These are phyloP conservation scores for Ophraella communa DNA, from an alignment of 2,888 invertebrate genomes.

Conservation along the genomic window DNA sequence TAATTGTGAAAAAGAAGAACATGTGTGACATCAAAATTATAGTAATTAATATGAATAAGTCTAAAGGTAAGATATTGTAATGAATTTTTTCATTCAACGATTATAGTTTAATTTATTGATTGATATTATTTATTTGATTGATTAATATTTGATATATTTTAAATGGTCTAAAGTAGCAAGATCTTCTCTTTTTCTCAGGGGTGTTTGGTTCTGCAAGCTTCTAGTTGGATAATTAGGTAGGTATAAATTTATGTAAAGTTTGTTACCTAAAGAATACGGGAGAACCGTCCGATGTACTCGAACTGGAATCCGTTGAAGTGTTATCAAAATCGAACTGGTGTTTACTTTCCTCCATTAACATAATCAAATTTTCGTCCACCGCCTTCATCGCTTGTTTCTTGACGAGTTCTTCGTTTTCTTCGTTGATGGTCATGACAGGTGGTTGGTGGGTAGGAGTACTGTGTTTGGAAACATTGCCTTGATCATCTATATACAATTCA, in stretches of 20 bases:
- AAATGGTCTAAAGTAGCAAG: no score
- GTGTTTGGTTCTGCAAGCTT: no score
- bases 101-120: no score
- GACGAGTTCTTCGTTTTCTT: conserved; percentile 47
- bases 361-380: conserved; percentile 72
- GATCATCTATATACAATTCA: conserved; percentile 10
- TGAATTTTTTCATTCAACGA: no score
- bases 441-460: conserved; percentile 75
- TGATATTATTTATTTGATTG: no score
- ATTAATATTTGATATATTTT: no score
- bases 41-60: no score
- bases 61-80: no score
- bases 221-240: neutral
- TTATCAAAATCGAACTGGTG: conserved; percentile 50
- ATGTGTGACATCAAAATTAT: no score
- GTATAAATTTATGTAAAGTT: neutral
- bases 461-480: conserved; percentile 61
- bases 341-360: conserved; percentile 70
- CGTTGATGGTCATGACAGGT: conserved; percentile 76
- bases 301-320: conserved; percentile 24
- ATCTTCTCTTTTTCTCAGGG: no score
- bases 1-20: no score
- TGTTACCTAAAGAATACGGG: conserved; percentile 48
- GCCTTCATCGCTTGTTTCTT: conserved; percentile 66
- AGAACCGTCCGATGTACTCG: conserved; percentile 36